Evolutionary conservation across 1,140 invertebrate genomes (phyloP), one percentile per base, ranked within the genome.

Genomic region (Pseudachorutes palmiensis): DNA sequence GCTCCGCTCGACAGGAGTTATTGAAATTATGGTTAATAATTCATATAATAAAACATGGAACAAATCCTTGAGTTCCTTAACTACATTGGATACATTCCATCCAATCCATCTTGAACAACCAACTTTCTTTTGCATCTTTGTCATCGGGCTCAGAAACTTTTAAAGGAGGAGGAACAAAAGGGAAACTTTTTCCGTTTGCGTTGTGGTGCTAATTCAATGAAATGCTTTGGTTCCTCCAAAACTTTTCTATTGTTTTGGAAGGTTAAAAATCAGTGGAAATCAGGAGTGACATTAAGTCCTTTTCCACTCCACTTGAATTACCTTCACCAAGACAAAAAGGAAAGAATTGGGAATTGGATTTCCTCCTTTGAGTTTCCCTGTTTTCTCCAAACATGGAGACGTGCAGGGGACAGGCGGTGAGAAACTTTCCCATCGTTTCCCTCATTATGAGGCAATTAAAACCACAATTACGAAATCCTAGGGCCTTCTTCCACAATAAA

Each of bases 311-410:
- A 3, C 24, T 55, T 55, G 14, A 55, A 55, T 26, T 55, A 55
- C 24, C 51, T 12, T 26, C 12, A 14, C 64, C 51, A 36, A 41
- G 36, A 58, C 64, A 49, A 65, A 58, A 65, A 32, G 51, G 57
- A 57, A 65, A 64, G 51, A 58, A 32, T 32, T 26, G 58, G 49
- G 26, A 65, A 57, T 65, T 65, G 64, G 57, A 65, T 58, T 55
- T 32, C 24, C 49, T 51, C 64, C 58, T 65, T 65, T 29, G 58
- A 49, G 33, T 32, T 55, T 55, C 51, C 51, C 14, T 16, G 24
- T 14, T 24, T 24, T 55, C 36, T 9, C 36, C 19, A 55, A 3
- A 22, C 51, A 55, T 22, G 9, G 12, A 19, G 51, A 14, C 24
- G 9, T 9, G 51, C 5, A 24, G 51, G 58, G 49, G 33, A 58